Evolutionary conservation across 2,888 invertebrate genomes (phyloP).

Genomic region (Nowickia ferox): DNA sequence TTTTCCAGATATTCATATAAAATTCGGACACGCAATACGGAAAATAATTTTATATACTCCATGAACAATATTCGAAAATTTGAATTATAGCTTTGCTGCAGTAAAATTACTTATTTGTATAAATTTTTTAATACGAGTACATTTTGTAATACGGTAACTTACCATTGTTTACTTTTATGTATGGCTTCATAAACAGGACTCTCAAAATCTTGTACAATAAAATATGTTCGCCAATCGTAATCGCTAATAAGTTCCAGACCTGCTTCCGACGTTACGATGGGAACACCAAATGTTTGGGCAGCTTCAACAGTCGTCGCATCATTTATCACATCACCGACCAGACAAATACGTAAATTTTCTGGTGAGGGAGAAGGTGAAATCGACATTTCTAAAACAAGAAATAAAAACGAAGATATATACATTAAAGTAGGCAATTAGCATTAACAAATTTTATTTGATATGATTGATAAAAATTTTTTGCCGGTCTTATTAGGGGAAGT

Average conservation of each 20-base stretch:
- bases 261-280: conserved; percentile 86
- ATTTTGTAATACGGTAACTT: too few species aligned
- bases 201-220: conserved; percentile 88
- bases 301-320: conserved; percentile 85
- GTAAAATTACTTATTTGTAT: too few species aligned
- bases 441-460: too few species aligned
- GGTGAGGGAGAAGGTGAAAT: conserved; percentile 82
- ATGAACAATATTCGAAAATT: too few species aligned
- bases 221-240: conserved; percentile 86
- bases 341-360: conserved; percentile 86
- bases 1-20: too few species aligned
- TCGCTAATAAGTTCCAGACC: conserved; percentile 86
- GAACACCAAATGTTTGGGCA: conserved; percentile 86
- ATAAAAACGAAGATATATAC: background rate
- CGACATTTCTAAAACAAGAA: conserved; percentile 76
- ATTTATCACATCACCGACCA: conserved; percentile 85
- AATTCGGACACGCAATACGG: too few species aligned
- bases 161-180: conserved; percentile 86
- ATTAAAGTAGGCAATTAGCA: too few species aligned
- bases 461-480: too few species aligned
- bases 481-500: too few species aligned
- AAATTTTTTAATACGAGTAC: too few species aligned
- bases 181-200: conserved; percentile 87
- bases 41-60: too few species aligned
- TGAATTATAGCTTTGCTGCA: too few species aligned